phyloP scores from a whole-genome alignment of 2,113 vertebrate species.

The Daubentonia madagascariensis region DNA sequence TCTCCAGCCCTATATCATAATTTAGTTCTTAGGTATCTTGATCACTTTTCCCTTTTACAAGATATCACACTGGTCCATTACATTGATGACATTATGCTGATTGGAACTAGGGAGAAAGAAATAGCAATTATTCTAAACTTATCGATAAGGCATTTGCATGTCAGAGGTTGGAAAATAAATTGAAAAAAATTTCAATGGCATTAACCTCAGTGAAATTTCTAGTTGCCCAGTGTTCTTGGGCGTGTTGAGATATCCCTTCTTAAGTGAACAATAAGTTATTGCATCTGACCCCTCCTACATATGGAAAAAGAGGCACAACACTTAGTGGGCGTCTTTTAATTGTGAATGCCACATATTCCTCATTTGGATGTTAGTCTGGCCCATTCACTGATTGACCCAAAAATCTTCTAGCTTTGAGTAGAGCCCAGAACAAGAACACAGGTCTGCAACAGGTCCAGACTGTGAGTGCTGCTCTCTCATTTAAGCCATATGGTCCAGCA shows the following conservation, averaged over 20 bases:
- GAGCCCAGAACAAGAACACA: neutral
- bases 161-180: neutral
- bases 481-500: neutral
- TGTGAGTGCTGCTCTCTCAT: neutral
- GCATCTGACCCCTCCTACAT: neutral
- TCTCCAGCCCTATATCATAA: too few relatives aligned
- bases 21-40: neutral
- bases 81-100: neutral
- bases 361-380: neutral
- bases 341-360: neutral
- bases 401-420: neutral
- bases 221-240: too few relatives aligned
- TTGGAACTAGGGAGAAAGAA: neutral
- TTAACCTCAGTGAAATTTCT: neutral
- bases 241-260: too few relatives aligned
- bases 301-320: neutral
- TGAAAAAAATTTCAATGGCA: neutral
- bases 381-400: neutral
- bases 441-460: neutral
- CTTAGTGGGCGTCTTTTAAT: neutral
- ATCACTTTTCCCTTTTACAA: neutral
- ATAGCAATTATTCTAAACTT: neutral
- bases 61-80: too few relatives aligned
- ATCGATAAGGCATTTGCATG: neutral
- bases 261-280: neutral